These are phyloP conservation scores for Platycnemis pennipes DNA, from an alignment of 2,888 invertebrate genomes.

Conservation along the genomic window DNA sequence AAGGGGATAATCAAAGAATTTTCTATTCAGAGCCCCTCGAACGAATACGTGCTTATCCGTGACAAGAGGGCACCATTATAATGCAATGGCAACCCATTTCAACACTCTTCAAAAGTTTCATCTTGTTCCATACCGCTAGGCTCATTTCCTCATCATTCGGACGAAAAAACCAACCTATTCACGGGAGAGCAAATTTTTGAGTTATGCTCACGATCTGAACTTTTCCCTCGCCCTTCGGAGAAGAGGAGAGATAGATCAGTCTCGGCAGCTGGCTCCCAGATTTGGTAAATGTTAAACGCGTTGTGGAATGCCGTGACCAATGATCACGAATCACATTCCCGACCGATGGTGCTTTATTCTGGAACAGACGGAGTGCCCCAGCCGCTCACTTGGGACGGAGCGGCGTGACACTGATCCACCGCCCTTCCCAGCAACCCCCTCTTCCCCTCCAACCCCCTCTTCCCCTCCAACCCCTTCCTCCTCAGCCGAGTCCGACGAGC, in stretches of 20 bases:
- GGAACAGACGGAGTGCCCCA: background rate
- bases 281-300: conserved; percentile 23
- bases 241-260: background rate
- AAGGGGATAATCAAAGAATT: background rate
- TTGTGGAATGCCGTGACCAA: conserved; percentile 8
- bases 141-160: conserved; percentile 8
- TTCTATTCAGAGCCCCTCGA: background rate
- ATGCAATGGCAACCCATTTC: conserved; percentile 3
- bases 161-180: background rate
- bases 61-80: too few species aligned
- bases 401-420: background rate
- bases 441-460: background rate
- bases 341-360: background rate
- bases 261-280: conserved; percentile 31
- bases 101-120: background rate
- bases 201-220: conserved; percentile 36
- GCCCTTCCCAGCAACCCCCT: background rate
- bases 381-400: background rate
- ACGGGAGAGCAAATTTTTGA: conserved; percentile 22
- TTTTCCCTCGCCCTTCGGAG: background rate
- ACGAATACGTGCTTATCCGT: background rate
- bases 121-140: background rate
- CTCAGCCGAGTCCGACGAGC: background rate
- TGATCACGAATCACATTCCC: conserved; percentile 35
- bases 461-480: background rate